These are phyloP conservation scores for Aphelocoma coerulescens DNA, from an alignment of 2,113 vertebrate species.

Conservation along the genomic window DNA sequence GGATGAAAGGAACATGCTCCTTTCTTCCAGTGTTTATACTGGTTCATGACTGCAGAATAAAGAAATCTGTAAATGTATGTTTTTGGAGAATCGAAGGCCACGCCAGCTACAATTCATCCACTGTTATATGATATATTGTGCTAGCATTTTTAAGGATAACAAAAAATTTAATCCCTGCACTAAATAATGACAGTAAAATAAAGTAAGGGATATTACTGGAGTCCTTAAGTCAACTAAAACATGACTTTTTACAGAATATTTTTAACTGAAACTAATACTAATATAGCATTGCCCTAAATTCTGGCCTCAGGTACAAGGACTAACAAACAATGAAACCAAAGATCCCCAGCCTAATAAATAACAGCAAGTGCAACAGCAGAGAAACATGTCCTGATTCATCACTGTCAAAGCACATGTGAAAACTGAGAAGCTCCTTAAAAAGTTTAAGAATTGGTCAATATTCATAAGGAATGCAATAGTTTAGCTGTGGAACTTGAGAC, in stretches of 20 bases:
- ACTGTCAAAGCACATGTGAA: not conserved
- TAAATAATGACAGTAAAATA: not conserved
- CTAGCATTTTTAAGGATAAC: not conserved
- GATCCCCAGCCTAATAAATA: not conserved
- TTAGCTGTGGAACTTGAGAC: not conserved
- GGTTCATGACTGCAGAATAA: not conserved
- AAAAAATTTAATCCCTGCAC: not conserved
- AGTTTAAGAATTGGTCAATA: not conserved
- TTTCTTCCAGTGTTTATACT: not conserved
- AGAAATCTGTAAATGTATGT: not conserved
- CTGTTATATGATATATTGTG: not conserved
- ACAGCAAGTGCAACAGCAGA: not conserved
- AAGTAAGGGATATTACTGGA: not conserved
- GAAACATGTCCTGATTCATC: not conserved
- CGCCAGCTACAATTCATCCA: not conserved
- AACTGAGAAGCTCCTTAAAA: not conserved
- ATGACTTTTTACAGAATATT: not conserved
- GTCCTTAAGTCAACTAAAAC: not conserved
- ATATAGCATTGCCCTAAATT: not conserved
- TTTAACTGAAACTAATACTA: not conserved
- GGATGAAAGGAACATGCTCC: not conserved
- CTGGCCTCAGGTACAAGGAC: not conserved
- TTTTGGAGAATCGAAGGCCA: not conserved
- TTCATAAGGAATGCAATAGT: not conserved
- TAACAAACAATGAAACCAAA: not conserved